Percentiles rank a stretch among this genome's conserved stretches.
Evolutionary conservation across 2,888 invertebrate species (phyloP).

Genomic region (Luffia ferchaultella): DNA sequence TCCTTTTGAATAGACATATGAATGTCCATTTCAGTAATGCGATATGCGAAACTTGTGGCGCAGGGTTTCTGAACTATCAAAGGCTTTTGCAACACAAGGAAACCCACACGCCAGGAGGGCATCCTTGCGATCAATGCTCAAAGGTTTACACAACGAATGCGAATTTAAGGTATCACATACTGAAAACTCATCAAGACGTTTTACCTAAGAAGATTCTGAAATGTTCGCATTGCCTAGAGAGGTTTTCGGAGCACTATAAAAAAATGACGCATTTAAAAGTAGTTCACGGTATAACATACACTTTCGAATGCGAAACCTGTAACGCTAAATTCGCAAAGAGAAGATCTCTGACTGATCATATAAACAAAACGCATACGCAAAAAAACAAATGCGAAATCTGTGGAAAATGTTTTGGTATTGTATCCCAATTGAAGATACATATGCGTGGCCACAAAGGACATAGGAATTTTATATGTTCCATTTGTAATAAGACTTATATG

Average conservation of each 20-base stretch:
- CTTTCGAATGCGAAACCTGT: constrained; percentile 44
- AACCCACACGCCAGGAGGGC: constrained; percentile 44
- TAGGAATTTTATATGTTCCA: constrained; percentile 40
- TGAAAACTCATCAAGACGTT: constrained; percentile 44
- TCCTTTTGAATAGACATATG: constrained; percentile 50
- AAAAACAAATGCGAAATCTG: constrained; percentile 49
- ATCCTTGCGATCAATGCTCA: constrained; percentile 45
- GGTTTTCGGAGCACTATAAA: constrained; percentile 50
- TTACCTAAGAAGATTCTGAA: constrained; percentile 43
- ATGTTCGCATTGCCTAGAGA: constrained; percentile 50
- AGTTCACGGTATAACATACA: constrained; percentile 44
- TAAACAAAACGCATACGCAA: constrained; percentile 45
- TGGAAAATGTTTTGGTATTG: constrained; percentile 48
- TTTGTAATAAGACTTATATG: constrained; percentile 53
- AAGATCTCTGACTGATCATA: constrained; percentile 48
- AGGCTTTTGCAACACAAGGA: constrained; percentile 44
- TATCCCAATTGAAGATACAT: constrained; percentile 46
- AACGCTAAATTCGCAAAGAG: constrained; percentile 39
- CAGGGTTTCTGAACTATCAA: constrained; percentile 52
- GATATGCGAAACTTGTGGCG: constrained; percentile 53
- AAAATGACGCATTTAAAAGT: constrained; percentile 54
- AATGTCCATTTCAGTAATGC: constrained; percentile 51
- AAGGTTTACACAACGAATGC: constrained; percentile 45
- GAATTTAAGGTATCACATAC: constrained; percentile 44
- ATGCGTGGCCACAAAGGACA: constrained; percentile 46